Percentiles rank a stretch among this genome's conserved stretches.
Evolutionary conservation across 2,888 invertebrate species (phyloP).

Genomic region (Cinara cedri): DNA sequence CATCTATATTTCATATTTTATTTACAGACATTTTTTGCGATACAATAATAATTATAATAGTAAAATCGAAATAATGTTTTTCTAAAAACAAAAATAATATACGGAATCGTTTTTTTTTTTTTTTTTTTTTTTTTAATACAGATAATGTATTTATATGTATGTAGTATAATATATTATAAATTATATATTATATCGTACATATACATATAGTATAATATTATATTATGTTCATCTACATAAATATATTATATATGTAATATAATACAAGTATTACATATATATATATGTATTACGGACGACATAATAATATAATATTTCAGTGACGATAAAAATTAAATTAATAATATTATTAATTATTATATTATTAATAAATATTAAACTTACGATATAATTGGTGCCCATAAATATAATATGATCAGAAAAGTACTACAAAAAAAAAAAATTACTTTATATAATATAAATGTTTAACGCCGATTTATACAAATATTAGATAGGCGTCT

Average conservation of each 20-base stretch:
- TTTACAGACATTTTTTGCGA: constrained; percentile 50
- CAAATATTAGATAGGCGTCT: constrained; percentile 33
- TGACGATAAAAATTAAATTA: constrained; percentile 32
- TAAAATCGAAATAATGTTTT: constrained; percentile 46
- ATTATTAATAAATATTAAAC: constrained; percentile 38
- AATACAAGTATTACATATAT: background rate
- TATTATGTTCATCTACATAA: background rate
- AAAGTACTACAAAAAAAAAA: constrained; percentile 28
- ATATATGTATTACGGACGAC: background rate
- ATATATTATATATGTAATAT: background rate
- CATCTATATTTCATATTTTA: constrained; percentile 53
- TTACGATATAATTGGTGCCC: constrained; percentile 51
- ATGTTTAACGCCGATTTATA: constrained; percentile 20
- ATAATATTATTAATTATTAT: constrained; percentile 13
- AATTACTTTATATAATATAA: background rate
- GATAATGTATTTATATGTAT: background rate
- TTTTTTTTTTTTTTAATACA: background rate
- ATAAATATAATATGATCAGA: constrained; percentile 37
- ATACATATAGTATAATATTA: background rate
- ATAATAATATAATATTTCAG: constrained; percentile 21
- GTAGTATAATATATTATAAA: no score
- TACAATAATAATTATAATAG: constrained; percentile 15
- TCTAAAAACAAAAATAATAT: constrained; percentile 41
- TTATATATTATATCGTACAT: background rate
- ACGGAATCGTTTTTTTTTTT: constrained; percentile 16